A percentile compares a stretch with the other conserved stretches of the same genome.
phyloP scores from a whole-genome alignment of 35 echinoderm and acorn worm species.

The Anneissia japonica region DNA sequence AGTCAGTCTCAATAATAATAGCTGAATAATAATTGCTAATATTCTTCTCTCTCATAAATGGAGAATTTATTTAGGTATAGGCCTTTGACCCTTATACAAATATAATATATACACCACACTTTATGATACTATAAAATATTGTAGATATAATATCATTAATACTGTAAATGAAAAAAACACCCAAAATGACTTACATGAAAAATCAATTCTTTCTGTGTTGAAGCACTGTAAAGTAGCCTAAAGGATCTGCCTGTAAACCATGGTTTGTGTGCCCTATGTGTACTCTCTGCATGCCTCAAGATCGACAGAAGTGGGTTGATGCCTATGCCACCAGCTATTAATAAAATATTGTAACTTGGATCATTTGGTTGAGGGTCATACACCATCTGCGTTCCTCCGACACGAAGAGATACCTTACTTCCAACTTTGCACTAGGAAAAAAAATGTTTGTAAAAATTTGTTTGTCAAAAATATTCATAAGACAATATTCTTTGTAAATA shows the following conservation, averaged over 20 bases:
- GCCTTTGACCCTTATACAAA: too few relatives aligned
- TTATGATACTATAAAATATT: too few relatives aligned
- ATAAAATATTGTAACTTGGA: conserved; percentile 56
- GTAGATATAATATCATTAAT: too few relatives aligned
- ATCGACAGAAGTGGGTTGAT: conserved; percentile 91
- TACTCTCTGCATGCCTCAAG: conserved; percentile 46
- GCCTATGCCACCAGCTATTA: conserved; percentile 90
- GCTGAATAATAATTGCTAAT: too few relatives aligned
- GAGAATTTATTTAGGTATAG: too few relatives aligned
- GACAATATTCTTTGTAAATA: too few relatives aligned
- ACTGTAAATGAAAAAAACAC: too few relatives aligned
- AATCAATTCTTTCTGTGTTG: conserved; percentile 56
- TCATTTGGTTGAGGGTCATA: conserved; percentile 70
- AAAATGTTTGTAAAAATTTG: too few relatives aligned
- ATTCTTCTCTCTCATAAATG: too few relatives aligned
- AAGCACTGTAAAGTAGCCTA: conserved; percentile 79
- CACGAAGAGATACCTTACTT: conserved; percentile 51
- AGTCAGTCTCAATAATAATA: too few relatives aligned
- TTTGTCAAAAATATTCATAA: too few relatives aligned
- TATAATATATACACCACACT: too few relatives aligned
- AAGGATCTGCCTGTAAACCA: not conserved
- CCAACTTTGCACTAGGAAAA: conserved; percentile 59
- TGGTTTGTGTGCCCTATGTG: conserved; percentile 9
- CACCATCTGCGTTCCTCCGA: conserved; percentile 77
- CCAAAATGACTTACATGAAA: conserved; percentile 59